Evolutionary conservation across 2,888 invertebrate genomes (phyloP), one percentile per base, ranked within the genome.

Genomic region (Strigamia transsilvanica): DNA sequence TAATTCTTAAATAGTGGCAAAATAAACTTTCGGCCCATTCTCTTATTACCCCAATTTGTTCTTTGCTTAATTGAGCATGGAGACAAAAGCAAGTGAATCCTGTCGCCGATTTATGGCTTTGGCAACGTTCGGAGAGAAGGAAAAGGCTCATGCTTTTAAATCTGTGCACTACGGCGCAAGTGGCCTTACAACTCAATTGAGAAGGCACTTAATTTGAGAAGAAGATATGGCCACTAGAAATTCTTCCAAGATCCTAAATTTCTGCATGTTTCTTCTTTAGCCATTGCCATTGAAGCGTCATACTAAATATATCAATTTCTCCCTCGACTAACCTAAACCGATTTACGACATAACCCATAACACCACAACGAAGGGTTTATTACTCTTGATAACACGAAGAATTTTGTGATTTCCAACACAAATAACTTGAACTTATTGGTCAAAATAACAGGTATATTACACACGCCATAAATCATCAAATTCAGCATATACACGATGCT

Each of bases 41-140:
- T 73, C 73, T 73, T 73, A 73, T 73, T 73, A 73, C 73, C 73
- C 73, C 73, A 73, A 73, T 73, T 73, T 73, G 73, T 73, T 73
- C 73, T 73, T 73, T 73, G 73, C 73, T 73, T 73, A 73, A 73
- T 73, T 73, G 73, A 73, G 73, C 73, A 73, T 73, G 73, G 73
- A 73, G 73, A 73, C 73, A 73, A 73, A 73, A 73, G 73, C 73
- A 73, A 73, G 73, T 73, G 73, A 73, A 73, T 73, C 73, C 73
- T 73, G 73, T 73, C 73, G 73, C 73, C 73, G 73, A 73, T 73
- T 73, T 73, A 73, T 73, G 73, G 27, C 73, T 73, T 73, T 73
- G 73, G 73, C 73, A 73, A 73, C 73, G 73, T 73, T 73, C 73
- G 73, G 61, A 73, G 73, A 73, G 73, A 73, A 32, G 73, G 73